Conservation (phyloP, 2,797 vertebrate genomes). For the Miopithecus talapoin region DNA sequence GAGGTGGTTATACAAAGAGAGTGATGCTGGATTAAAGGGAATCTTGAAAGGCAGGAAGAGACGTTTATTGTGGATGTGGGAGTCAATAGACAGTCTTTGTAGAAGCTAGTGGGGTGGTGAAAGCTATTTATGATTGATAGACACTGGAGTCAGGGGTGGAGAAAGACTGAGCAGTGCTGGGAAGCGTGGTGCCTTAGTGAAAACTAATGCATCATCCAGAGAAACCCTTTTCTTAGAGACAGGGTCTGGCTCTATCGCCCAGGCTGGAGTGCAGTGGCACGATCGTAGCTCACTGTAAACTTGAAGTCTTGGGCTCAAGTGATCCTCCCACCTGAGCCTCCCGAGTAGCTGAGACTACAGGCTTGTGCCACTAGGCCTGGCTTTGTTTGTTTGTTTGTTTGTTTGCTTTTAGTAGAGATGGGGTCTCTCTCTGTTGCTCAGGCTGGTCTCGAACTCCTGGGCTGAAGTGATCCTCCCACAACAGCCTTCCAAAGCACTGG, state of each 20-base stretch:
- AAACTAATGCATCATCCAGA: not conserved
- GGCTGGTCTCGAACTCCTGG: too few relatives aligned
- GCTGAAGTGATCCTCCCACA: not conserved
- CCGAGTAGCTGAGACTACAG: not conserved
- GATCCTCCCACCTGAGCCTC: not conserved
- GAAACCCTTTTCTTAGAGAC: not conserved
- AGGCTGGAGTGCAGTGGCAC: not conserved
- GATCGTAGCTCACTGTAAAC: not conserved
- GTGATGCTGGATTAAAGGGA: conserved; percentile 18
- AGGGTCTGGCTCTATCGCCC: not conserved
- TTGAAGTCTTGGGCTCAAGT: not conserved
- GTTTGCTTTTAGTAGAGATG: too few relatives aligned
- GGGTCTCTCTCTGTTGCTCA: too few relatives aligned
- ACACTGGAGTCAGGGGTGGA: not conserved
- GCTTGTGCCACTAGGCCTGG: not conserved
- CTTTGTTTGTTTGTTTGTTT: too few relatives aligned
- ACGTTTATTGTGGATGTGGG: conserved; percentile 21
- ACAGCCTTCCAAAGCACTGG: not conserved
- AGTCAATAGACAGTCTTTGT: not conserved
- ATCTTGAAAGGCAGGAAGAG: conserved; percentile 31
- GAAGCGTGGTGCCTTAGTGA: not conserved
- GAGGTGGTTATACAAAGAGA: conserved; percentile 9
- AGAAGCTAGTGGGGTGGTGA: not conserved
- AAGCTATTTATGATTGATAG: not conserved
- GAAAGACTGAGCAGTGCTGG: not conserved